These are phyloP conservation scores for Adrianichthys oophorus DNA, from an alignment of 2,797 vertebrate species.

Conservation along the genomic window DNA sequence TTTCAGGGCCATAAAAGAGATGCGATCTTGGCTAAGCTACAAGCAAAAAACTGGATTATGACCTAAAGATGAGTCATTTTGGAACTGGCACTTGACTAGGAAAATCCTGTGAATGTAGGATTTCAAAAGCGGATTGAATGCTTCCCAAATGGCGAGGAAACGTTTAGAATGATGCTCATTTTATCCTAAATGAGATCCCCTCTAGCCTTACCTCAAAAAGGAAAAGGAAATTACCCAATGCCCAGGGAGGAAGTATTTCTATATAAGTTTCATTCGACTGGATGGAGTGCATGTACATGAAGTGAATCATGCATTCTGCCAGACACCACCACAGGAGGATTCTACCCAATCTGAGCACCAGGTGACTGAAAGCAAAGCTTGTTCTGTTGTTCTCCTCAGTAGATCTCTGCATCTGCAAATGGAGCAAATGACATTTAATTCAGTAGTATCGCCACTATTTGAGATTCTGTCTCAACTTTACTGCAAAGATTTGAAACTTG, in stretches of 20 bases:
- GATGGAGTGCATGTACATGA: constrained; percentile 93
- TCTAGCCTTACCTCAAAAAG: neutral
- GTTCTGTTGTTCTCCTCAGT: constrained; percentile 54
- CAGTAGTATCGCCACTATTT: no score
- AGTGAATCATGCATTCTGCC: constrained; percentile 90
- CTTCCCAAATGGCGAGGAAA: constrained; percentile 15
- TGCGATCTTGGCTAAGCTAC: no score
- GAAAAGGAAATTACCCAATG: constrained; percentile 83
- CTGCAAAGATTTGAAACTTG: no score
- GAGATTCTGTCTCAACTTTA: no score
- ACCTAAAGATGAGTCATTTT: neutral
- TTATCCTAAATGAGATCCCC: constrained; percentile 4
- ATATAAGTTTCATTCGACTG: constrained; percentile 85
- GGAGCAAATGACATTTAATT: constrained; percentile 2
- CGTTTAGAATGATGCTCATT: constrained; percentile 12
- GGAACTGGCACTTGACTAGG: neutral
- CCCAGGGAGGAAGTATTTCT: constrained; percentile 86
- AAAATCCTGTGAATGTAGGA: neutral
- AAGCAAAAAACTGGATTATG: neutral
- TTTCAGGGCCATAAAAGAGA: no score
- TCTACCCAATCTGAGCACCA: constrained; percentile 74
- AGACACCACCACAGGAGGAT: constrained; percentile 90
- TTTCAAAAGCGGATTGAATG: constrained; percentile 11
- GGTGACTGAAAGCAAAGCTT: constrained; percentile 39
- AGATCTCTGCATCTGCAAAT: constrained; percentile 81